These are phyloP conservation scores for Drosophila robusta DNA, from an alignment of 2,888 invertebrate species.

Conservation along the genomic window DNA sequence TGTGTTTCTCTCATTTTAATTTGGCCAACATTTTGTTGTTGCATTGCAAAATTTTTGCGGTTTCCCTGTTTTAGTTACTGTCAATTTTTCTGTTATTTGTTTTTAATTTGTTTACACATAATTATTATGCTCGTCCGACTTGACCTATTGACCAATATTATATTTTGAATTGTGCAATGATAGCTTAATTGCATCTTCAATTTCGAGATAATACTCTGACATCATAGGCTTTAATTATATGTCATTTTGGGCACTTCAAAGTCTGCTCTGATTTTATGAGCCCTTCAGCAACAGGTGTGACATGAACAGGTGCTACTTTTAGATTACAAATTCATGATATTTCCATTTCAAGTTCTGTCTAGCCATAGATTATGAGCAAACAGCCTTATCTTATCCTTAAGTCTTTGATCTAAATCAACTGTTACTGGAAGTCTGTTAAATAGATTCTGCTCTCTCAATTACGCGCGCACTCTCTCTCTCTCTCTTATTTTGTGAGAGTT, in stretches of 20 bases:
- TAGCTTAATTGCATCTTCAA: not conserved
- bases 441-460: not conserved
- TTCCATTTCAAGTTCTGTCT: constrained; percentile 4
- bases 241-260: not conserved
- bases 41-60: constrained; percentile 53
- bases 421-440: not conserved
- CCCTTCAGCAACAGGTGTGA: constrained; percentile 8
- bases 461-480: not conserved
- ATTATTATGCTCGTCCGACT: constrained; percentile 37
- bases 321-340: not conserved
- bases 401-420: not conserved
- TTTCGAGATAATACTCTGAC: not conserved
- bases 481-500: not conserved
- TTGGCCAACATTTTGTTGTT: constrained; percentile 41
- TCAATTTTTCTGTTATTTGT: constrained; percentile 13
- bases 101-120: constrained; percentile 42
- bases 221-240: not conserved
- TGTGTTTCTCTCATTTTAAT: constrained; percentile 31
- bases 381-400: constrained; percentile 12
- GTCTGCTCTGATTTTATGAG: not conserved
- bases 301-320: not conserved
- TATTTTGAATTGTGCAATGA: constrained; percentile 16
- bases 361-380: not conserved
- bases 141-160: constrained; percentile 61
- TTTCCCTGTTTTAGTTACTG: constrained; percentile 51